Base-by-base conservation (phyloP, 2,797 vertebrate genomes). In the Orestias chungarensis region DNA sequence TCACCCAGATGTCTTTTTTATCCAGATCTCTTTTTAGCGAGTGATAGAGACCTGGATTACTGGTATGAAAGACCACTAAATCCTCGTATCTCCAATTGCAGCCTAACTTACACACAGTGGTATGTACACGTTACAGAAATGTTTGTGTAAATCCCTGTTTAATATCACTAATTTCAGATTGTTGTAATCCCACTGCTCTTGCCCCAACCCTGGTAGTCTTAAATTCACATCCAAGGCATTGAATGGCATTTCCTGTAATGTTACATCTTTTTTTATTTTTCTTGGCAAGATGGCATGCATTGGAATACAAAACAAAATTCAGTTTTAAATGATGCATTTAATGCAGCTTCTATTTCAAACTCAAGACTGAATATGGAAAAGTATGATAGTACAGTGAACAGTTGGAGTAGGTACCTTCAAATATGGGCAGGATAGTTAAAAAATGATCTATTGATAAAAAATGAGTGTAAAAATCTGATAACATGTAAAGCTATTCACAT, bases 111-210 rank as follows among this genome's bases (percentile, higher is more conserved):
- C 73, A 86, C 71, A 84, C 42, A 64, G 62, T 67, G 18, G 17
- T 33, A 44, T 72, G 75, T 77, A 78, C 66, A 80, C 17, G 20
- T 38, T 38, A 9, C 38, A 38, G 38, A 86, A 38, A 62, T n/a
- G n/a, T n/a, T 64, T 69, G 20, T 14, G 27, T 67, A 59, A 64
- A 35, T 70, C n/a, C 17, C 77, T 72, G 79, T 69, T 72, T 74
- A 74, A 25, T 91, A 88, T 93, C 90, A 64, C 70, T 73, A 72
- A 80, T 82, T 84, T 90, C 88, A 88, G 86, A 79, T 76, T 33
- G 70, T 18, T 80, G 72, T 92, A 91, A 93, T 92, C 89, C 86
- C 83, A 81, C 55, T 61, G 73, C 66, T 64, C 73, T 82, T 80
- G 84, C 87, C 87, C 85, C 76, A 70, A 76, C 86, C 73, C 78